Base-by-base conservation (phyloP, 2,888 invertebrate genomes). In the Phanerotoma sp. region DNA sequence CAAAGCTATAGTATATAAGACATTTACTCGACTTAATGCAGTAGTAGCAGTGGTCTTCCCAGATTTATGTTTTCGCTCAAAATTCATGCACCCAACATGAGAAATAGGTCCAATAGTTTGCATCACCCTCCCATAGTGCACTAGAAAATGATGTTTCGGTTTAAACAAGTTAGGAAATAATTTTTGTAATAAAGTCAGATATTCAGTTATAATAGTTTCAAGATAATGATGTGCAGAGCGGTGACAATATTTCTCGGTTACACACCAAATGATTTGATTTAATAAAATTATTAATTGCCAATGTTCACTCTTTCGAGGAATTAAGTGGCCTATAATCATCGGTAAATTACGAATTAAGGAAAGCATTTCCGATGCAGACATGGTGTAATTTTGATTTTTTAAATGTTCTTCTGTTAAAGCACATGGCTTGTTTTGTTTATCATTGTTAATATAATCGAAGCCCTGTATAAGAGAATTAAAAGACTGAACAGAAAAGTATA, bases 131-230 rank as follows among this genome's bases (percentile, higher is more conserved):
- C 48, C 33, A 48, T 61, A 61, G 40, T 59, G 61, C 7, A 56
- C n/a, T 11, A 59, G 13, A 44, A 58, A 60, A 45, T 63, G 60
- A 42, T 58, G 62, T 46, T 62, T 57, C 0, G 63, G 61, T 46
- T 58, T 60, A 15, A 62, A 41, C n/a, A 15, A 32, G 6, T 48
- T 33, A 25, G 49, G 49, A 35, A 51, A 53, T 25, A 60, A 33
- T 13, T 20, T 16, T 20, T 46, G 32, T 9, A 48, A 54, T 15
- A 45, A 22, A 18, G n/a, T 9, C 4, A 51, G 46, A 54, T 57
- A 56, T 25, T 63, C 60, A n/a, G 35, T 53, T 37, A 65, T 56
- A 3, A 51, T 16, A 5, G 51, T 38, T 11, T 41, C 20, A 15
- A 60, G 37, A 28, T 21, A 20, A 16, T 54, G n/a, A 30, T 48